Evolutionary conservation across 2,797 vertebrate species (phyloP), one percentile per base, ranked within the genome.

Genomic region (Sebastes iracundus): DNA sequence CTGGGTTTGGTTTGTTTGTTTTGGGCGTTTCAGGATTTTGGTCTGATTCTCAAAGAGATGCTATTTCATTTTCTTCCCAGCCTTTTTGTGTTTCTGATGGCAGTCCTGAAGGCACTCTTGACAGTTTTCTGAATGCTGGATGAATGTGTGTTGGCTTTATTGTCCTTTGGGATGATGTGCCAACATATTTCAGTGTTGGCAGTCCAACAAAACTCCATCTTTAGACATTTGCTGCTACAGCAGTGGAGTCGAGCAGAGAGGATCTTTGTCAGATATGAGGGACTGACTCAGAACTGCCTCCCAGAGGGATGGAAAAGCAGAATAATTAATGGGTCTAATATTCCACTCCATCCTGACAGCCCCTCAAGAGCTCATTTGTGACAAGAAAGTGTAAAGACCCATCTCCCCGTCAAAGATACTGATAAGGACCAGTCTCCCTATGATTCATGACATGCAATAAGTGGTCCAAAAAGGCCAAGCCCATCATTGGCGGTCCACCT

Each of bases 321-420:
- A 89, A 87, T 92, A 87, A 91, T 90, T 79, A 88, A 87, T 81
- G 64, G 65, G 61, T 88, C 71, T 82, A 75, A 89, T 87, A 88
- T 87, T 83, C 80, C 85, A 78, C 85, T 88, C 84, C 63, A 74
- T 66, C 65, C 75, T 73, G 79, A 89, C 80, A 33, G 76, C 55
- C 73, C 79, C 75, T 77, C 71, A 78, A 90, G 79, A 88, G 76
- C 77, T 88, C 80, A 63, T 86, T 79, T 87, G 68, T 87, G 90
- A 91, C 81, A 69, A 76, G 74, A 77, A 78, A 42, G 69, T 32
- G 1, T 72, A 77, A 80, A 79, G 70, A 78, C 23, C 53, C 74
- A 20, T 86, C 83, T 83, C 68, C 3, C 63, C 76, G 78, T 90
- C 81, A 84, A 58, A 81, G 78, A 49, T 23, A 16, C 63, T 72